phyloP scores from a whole-genome alignment of 2,888 invertebrate genomes.

The Rhaphigaster nebulosa region DNA sequence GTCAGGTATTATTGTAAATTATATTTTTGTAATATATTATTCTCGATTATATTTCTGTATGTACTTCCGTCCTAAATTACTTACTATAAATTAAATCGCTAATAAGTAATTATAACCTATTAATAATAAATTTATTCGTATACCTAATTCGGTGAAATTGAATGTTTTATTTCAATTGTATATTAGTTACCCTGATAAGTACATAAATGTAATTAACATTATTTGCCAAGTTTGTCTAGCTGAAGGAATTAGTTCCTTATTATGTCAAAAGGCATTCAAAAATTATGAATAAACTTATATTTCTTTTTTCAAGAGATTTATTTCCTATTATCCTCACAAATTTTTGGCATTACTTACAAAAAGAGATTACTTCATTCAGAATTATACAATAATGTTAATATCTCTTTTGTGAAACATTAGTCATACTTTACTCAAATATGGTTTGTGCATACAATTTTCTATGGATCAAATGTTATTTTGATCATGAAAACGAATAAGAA shows the following conservation, averaged over 20 bases:
- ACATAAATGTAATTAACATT: slow-evolving; percentile 38
- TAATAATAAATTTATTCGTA: slow-evolving; percentile 4
- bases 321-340: neutral
- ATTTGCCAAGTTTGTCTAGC: slow-evolving; percentile 45
- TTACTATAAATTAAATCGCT: slow-evolving; percentile 52
- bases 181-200: slow-evolving; percentile 40
- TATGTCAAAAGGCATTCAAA: slow-evolving; percentile 32
- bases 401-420: neutral
- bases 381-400: neutral
- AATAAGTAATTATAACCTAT: slow-evolving; percentile 23
- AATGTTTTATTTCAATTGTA: slow-evolving; percentile 44
- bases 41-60: slow-evolving; percentile 55
- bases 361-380: neutral
- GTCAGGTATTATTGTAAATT: slow-evolving; percentile 56
- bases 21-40: slow-evolving; percentile 57
- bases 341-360: neutral
- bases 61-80: slow-evolving; percentile 57
- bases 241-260: slow-evolving; percentile 14
- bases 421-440: neutral
- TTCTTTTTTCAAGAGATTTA: slow-evolving; percentile 19
- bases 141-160: slow-evolving; percentile 29
- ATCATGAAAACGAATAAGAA: too few relatives aligned
- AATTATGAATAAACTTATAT: slow-evolving; percentile 43
- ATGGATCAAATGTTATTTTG: too few relatives aligned
- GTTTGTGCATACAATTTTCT: too few relatives aligned